Evolutionary conservation across 2,797 vertebrate genomes (phyloP), one percentile per base, ranked within the genome.

Genomic region (Euthynnus affinis): DNA sequence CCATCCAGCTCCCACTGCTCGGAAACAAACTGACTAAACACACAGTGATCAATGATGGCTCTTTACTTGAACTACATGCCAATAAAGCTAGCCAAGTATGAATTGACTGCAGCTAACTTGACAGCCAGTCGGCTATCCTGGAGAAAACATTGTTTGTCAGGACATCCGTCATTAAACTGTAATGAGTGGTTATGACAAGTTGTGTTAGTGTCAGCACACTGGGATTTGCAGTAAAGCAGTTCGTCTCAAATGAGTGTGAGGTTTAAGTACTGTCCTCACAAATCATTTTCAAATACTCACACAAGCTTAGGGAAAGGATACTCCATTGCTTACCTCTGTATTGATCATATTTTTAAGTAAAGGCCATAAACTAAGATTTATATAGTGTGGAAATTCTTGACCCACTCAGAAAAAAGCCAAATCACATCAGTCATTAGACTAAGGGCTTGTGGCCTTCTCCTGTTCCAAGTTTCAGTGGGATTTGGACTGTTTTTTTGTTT

Each of bases 1-100:
- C 74, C 63, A 55, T 60, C 70, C 22, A 10, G 59, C 76, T 83
- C 81, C 81, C 80, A 22, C 72, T 37, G 86, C 86, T 78, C 70
- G 9, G 9, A 67, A 81, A 82, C 83, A 82, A 85, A 87, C 84
- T 27, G 84, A 83, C 73, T 81, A 74, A 90, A 87, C 46, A 4
- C 76, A 12, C 42, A 3, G 58, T 91, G 87, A 93, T 93, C 93
- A 90, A 91, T 92, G 89, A 87, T 23, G 65, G 79, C 80, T 84
- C 83, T 83, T 90, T 83, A 79, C 83, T 89, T 81, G 71, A 90
- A 88, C 90, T 85, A 80, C 79, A 87, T 84, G 90, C 88, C 92
- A 88, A 93, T 91, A 92, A 84, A 91, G 84, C 75, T 84, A 52
- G 90, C 89, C 87, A 61, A 85, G 87, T 91, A 90, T 91, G 89